phyloP scores from a whole-genome alignment of 2,113 vertebrate genomes.

The Apodemus sylvaticus region DNA sequence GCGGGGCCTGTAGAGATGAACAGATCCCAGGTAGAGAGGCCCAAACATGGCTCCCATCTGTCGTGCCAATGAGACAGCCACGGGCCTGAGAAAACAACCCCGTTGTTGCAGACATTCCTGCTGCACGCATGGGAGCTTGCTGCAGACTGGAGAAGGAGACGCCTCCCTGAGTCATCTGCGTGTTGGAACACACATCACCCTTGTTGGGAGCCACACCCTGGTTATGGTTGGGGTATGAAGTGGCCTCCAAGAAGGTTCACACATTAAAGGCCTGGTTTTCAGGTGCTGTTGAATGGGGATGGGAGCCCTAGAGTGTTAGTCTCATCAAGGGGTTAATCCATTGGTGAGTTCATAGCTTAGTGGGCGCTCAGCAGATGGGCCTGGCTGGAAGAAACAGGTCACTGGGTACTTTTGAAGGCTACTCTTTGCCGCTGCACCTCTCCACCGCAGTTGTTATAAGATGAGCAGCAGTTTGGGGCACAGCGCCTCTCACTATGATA shows the following conservation, averaged over 20 bases:
- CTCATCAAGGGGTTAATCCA: neutral
- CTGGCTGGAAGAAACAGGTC: neutral
- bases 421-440: neutral
- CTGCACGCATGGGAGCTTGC: fast-evolving
- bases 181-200: neutral
- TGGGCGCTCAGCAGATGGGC: neutral
- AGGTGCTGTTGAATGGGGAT: neutral
- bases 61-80: neutral
- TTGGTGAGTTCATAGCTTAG: neutral
- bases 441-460: neutral
- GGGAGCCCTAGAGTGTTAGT: neutral
- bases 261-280: neutral
- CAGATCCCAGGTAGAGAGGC: too few species aligned
- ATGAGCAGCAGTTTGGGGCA: too few species aligned
- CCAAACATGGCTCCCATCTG: neutral
- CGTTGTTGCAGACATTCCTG: neutral
- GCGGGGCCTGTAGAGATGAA: neutral
- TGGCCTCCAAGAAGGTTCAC: neutral
- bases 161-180: neutral
- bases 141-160: neutral
- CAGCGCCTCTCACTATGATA: too few species aligned
- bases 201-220: neutral
- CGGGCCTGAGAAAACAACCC: neutral
- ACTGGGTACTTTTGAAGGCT: neutral
- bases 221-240: neutral